Conservation (phyloP, 2,888 invertebrate species). For the Blomia tropicalis region DNA sequence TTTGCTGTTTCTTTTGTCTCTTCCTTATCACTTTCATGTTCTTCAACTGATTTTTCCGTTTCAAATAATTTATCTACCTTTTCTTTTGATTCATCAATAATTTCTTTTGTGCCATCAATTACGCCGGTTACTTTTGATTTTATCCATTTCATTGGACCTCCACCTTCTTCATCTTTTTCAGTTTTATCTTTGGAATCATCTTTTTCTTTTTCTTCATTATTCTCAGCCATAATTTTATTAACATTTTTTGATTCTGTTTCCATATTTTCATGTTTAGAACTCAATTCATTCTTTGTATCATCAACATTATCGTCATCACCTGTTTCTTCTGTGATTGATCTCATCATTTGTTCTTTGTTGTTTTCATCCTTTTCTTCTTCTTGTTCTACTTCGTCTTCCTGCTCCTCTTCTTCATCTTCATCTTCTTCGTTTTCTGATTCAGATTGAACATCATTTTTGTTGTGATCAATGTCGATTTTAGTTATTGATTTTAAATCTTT, state of each 20-base stretch:
- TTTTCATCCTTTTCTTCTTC: not conserved
- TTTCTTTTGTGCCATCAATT: not conserved
- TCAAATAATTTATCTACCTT: not conserved
- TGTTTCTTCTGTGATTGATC: not conserved
- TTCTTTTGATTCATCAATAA: not conserved
- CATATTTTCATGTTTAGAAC: conserved; percentile 13
- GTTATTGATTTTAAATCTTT: not conserved
- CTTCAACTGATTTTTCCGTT: conserved; percentile 14
- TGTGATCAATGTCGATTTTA: not conserved
- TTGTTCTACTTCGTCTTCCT: not conserved
- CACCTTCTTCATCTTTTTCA: conserved; percentile 1
- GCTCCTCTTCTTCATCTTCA: not conserved
- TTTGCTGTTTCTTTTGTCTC: not conserved
- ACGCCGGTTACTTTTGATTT: not conserved
- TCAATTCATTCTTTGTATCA: not conserved
- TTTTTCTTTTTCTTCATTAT: not conserved
- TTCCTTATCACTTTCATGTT: conserved; percentile 17
- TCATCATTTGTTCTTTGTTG: not conserved
- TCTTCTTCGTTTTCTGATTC: conserved; percentile 6
- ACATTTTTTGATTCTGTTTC: not conserved
- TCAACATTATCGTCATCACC: conserved; percentile 3
- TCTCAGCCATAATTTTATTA: not conserved
- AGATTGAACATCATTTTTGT: too few species aligned
- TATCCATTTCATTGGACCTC: not conserved
- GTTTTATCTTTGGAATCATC: not conserved